Percentiles rank a stretch among this genome's conserved stretches.
phyloP scores from a whole-genome alignment of 2,797 vertebrate genomes.

The Chelmon rostratus region DNA sequence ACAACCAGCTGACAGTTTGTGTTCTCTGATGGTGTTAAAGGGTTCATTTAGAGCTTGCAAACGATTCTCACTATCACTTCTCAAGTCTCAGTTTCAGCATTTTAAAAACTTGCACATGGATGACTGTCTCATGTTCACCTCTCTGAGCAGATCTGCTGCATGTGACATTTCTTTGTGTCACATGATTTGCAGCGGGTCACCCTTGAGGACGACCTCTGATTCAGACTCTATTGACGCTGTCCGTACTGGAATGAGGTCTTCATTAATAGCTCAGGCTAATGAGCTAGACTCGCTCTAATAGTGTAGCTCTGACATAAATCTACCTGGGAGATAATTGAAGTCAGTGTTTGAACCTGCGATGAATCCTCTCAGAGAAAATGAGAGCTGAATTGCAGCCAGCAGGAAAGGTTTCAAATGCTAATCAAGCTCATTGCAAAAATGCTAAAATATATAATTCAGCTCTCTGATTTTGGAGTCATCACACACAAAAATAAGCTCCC shows the following conservation, averaged over 20 bases:
- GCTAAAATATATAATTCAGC: neutral
- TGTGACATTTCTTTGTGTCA: neutral
- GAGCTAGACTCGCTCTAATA: slow-evolving; percentile 34
- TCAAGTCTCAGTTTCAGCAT: slow-evolving; percentile 14
- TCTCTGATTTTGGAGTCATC: neutral
- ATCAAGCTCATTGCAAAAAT: neutral
- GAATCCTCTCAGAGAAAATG: slow-evolving; percentile 8
- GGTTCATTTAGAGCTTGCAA: neutral
- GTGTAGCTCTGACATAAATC: slow-evolving; percentile 46
- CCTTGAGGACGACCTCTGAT: slow-evolving; percentile 25
- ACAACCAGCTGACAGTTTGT: neutral
- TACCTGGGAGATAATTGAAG: slow-evolving; percentile 41
- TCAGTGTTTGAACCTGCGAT: slow-evolving; percentile 12
- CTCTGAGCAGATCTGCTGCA: neutral
- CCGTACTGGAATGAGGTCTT: slow-evolving; percentile 29
- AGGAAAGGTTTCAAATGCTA: neutral
- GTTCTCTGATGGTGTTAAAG: neutral
- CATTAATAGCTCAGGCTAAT: slow-evolving; percentile 46
- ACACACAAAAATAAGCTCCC: neutral
- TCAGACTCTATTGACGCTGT: slow-evolving; percentile 1
- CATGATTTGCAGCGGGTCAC: slow-evolving; percentile 5
- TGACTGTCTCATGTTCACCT: neutral
- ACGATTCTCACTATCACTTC: slow-evolving; percentile 2
- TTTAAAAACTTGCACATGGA: neutral
- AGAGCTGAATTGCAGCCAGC: neutral